Percentiles rank a stretch among this genome's conserved stretches.
Conservation (phyloP, 2,888 invertebrate genomes). For the Caenorhabditis drosophilae region DNA sequence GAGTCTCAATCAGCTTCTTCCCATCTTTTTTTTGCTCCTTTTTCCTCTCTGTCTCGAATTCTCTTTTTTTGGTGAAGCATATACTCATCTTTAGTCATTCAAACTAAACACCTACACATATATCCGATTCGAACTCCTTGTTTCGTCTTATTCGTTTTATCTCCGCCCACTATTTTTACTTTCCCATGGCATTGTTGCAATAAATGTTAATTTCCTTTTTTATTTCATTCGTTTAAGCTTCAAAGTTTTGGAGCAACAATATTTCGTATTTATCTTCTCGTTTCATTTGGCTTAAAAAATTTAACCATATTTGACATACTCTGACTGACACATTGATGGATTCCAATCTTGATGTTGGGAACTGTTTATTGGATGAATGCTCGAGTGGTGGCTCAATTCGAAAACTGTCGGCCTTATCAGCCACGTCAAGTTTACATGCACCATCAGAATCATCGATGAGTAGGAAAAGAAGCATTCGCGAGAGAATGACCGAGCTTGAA, state of each 20-base stretch:
- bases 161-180: too few relatives aligned
- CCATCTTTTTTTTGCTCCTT: background rate
- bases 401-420: slow-evolving; percentile 38
- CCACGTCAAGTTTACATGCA: slow-evolving; percentile 38
- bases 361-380: slow-evolving; percentile 39
- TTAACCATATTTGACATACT: too few relatives aligned
- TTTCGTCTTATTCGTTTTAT: too few relatives aligned
- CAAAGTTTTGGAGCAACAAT: background rate
- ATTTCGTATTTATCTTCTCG: background rate
- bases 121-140: too few relatives aligned
- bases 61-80: too few relatives aligned
- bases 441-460: slow-evolving; percentile 48
- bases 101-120: too few relatives aligned
- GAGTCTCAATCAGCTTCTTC: too few relatives aligned
- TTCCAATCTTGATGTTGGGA: slow-evolving; percentile 36
- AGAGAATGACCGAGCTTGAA: slow-evolving; percentile 47
- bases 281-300: background rate
- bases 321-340: too few relatives aligned
- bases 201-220: background rate
- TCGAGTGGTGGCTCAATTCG: slow-evolving; percentile 27
- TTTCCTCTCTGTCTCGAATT: too few relatives aligned
- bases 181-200: too few relatives aligned
- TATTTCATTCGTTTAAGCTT: background rate
- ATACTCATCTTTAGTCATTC: too few relatives aligned
- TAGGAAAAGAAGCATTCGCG: slow-evolving; percentile 47